Evolutionary conservation across 2,113 vertebrate genomes (phyloP).

Genomic region (Galeopterus variegatus): DNA sequence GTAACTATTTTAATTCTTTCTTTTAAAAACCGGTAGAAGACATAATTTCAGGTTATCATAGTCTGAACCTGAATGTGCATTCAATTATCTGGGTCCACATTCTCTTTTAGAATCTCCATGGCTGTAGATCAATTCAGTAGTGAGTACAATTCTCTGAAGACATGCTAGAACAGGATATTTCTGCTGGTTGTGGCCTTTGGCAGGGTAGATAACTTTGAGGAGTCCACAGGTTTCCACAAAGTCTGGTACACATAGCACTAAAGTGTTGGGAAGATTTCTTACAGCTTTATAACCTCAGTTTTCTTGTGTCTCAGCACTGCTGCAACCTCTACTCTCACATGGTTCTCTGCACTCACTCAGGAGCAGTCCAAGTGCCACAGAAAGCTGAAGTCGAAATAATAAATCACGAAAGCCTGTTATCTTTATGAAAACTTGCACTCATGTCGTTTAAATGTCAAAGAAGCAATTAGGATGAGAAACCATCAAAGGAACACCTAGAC

Average conservation of each 20-base stretch:
- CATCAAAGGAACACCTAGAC: background rate
- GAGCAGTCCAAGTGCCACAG: background rate
- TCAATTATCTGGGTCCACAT: background rate
- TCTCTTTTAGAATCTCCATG: background rate
- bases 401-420: background rate
- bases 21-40: background rate
- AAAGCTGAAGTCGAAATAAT: background rate
- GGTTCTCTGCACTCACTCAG: background rate
- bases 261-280: background rate
- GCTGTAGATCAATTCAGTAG: background rate
- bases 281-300: background rate
- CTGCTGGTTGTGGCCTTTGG: background rate
- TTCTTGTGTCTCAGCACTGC: rapidly evolving
- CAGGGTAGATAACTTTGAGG: background rate
- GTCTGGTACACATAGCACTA: no score
- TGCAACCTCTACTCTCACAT: background rate
- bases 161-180: background rate
- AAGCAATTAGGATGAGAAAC: conserved; percentile 37
- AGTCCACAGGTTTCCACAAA: background rate
- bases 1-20: background rate
- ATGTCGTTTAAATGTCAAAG: conserved; percentile 33
- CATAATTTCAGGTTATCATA: background rate
- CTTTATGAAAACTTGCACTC: background rate
- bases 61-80: background rate
- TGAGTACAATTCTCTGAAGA: background rate